Evolutionary conservation across 2,888 invertebrate genomes (phyloP), one percentile per base, ranked within the genome.

Genomic region (Drosophila anomalipes): DNA sequence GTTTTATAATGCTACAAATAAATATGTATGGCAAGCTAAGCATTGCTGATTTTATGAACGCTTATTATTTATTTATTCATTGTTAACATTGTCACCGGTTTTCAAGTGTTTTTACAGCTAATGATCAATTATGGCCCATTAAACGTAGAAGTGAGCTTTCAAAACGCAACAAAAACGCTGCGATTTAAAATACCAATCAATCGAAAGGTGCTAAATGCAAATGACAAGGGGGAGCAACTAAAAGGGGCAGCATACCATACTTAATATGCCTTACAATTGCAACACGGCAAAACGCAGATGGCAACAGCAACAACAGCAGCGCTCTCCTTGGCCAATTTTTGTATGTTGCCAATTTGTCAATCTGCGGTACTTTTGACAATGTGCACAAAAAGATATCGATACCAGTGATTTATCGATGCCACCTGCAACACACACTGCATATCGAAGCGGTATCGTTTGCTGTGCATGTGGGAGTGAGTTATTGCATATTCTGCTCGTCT

Each of bases 401-500:
- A 86, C 44, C 53, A 33, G 49, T 86, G 81, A 88, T 83, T 88
- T 83, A 83, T 88, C 83, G 88, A 79, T 83, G 70, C 89, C 83
- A 88, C 66, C 79, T 79, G 79, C 81, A 70, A 3, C 54, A 70
- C n/a, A 65, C 30, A 39, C 22, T 49, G 41, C 19, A 28, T 2
- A 22, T 7, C 14, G 47, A 47, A 26, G 28, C 28, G 37, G 60
- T 53, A 60, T 39, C 69, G 47, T 49, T 39, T 33, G 12, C 14
- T 51, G 54, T 70, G 14, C 22, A 49, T 59, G 41, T 53, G 66
- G 52, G 53, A 53, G 57, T 63, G 44, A 70, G 30, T 49, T 58
- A 65, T 62, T 33, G 52, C 69, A 16, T 0, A 33, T 59, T 64
- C 41, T 74, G 80, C 76, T 78, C 66, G 58, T 80, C 77, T 78